Conservation (phyloP, 2,888 invertebrate species). For the Epistrophella euchroma region DNA sequence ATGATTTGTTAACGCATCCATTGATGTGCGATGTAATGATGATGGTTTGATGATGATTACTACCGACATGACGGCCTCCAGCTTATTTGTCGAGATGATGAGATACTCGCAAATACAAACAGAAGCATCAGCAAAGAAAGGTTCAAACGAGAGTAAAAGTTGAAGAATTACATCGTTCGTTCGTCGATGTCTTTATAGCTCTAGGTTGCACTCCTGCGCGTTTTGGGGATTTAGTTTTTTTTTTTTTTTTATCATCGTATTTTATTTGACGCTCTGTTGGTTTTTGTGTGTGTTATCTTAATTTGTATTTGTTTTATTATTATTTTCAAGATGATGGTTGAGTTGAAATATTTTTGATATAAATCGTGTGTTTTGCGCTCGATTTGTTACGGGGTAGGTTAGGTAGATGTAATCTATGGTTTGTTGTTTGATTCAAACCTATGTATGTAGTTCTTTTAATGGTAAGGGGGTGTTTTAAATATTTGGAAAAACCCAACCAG, state of each 20-base stretch:
- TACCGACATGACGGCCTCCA: slow-evolving; percentile 59
- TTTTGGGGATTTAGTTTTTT: slow-evolving; percentile 51
- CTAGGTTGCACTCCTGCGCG: slow-evolving; percentile 38
- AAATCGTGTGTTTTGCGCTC: slow-evolving; percentile 70
- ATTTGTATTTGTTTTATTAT: slow-evolving; percentile 66
- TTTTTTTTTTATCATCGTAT: slow-evolving; percentile 11
- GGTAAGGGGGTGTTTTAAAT: slow-evolving; percentile 58
- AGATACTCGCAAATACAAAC: slow-evolving; percentile 64
- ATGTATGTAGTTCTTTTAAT: neutral
- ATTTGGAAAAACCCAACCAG: neutral
- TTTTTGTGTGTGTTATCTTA: slow-evolving; percentile 38
- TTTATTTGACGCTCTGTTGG: slow-evolving; percentile 54
- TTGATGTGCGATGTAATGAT: slow-evolving; percentile 54
- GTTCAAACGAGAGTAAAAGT: slow-evolving; percentile 61
- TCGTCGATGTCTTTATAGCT: neutral
- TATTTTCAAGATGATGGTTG: slow-evolving; percentile 37
- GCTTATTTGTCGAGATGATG: slow-evolving; percentile 72
- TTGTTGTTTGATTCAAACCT: slow-evolving; percentile 17
- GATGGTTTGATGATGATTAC: slow-evolving; percentile 66
- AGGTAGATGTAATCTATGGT: slow-evolving; percentile 45
- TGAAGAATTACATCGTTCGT: slow-evolving; percentile 16
- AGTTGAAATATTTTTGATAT: slow-evolving; percentile 52
- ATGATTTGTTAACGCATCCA: slow-evolving; percentile 73
- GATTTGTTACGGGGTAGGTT: slow-evolving; percentile 60
- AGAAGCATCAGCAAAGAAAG: slow-evolving; percentile 15